Evolutionary conservation across 2,888 invertebrate species (phyloP).

Genomic region (Odontothrips loti): DNA sequence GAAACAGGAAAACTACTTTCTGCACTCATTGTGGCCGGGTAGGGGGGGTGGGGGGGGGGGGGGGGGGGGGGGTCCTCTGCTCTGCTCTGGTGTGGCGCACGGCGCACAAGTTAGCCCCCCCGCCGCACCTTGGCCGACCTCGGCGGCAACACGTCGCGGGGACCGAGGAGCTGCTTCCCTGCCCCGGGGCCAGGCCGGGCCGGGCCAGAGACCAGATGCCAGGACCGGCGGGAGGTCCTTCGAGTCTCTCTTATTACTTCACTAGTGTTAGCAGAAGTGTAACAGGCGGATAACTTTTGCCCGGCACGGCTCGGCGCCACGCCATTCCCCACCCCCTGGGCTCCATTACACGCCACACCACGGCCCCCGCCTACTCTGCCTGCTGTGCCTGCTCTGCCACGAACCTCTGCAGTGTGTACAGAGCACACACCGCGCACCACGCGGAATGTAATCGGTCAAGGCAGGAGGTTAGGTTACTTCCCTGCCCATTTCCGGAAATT

Average conservation of each 20-base stretch:
- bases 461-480: too few species aligned
- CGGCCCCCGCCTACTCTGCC: neutral
- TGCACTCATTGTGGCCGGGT: constrained; percentile 18
- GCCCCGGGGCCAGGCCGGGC: neutral
- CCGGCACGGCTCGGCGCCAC: neutral
- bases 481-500: too few species aligned
- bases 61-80: too few species aligned
- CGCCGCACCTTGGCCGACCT: neutral
- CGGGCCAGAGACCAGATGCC: neutral
- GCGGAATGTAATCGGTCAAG: too few species aligned
- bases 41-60: neutral
- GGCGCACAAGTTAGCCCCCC: neutral
- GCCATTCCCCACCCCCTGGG: neutral
- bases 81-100: neutral
- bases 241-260: constrained; percentile 21
- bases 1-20: constrained; percentile 15
- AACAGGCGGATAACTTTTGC: constrained; percentile 22
- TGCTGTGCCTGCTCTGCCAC: neutral
- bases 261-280: constrained; percentile 26
- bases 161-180: neutral
- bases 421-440: neutral
- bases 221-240: neutral
- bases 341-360: neutral
- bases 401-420: too few species aligned
- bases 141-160: neutral